Conservation (phyloP, 2,113 vertebrate species). For the Ictalurus furcatus region DNA sequence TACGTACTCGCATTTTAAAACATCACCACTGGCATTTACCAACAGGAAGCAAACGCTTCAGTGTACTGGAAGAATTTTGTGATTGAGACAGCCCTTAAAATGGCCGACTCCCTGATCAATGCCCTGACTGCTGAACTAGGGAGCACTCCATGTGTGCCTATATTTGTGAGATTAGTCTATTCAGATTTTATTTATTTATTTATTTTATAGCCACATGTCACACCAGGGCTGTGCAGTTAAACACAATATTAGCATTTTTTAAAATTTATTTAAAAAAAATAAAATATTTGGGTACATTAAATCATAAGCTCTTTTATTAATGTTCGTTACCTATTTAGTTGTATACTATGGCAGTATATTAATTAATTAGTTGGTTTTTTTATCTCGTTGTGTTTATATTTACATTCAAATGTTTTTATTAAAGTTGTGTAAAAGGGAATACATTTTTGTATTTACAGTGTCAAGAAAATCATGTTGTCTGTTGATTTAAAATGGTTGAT, state of each 20-base stretch:
- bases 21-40: no score
- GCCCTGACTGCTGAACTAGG: no score
- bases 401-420: background rate
- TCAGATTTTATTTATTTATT: background rate
- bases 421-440: background rate
- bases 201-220: background rate
- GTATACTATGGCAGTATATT: background rate
- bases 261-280: no score
- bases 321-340: background rate
- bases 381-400: background rate
- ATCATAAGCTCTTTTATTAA: background rate
- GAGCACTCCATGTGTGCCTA: background rate
- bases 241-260: background rate
- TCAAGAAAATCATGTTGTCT: background rate
- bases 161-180: background rate
- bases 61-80: no score
- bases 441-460: background rate
- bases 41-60: no score
- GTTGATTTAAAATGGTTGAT: background rate
- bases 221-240: background rate
- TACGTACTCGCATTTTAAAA: no score
- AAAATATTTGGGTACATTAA: background rate
- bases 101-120: no score
- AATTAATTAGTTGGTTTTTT: background rate
- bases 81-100: no score